Percentiles rank a stretch among this genome's conserved stretches.
phyloP scores from a whole-genome alignment of 2,113 vertebrate species.

The Eclectus roratus region DNA sequence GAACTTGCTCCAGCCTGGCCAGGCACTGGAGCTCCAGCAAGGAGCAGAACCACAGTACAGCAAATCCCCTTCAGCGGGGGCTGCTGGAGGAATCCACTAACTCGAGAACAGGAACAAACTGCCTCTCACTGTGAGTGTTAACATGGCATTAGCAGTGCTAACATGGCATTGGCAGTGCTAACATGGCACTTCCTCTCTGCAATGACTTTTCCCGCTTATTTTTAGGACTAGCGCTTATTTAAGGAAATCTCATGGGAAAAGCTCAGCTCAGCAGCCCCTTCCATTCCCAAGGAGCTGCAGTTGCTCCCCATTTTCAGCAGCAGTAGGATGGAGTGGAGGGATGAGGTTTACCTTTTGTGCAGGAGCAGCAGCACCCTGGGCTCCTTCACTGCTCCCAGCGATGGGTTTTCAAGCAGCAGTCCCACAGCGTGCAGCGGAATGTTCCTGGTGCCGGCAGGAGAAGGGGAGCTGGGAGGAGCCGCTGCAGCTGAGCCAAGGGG shows the following conservation, averaged over 20 bases:
- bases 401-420: background rate
- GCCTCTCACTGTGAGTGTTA: background rate
- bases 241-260: background rate
- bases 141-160: too few relatives aligned
- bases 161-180: background rate
- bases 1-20: background rate
- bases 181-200: background rate
- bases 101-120: background rate
- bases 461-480: background rate
- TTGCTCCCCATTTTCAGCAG: background rate
- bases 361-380: background rate
- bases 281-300: background rate
- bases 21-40: fast-evolving
- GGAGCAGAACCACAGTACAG: background rate
- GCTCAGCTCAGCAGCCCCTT: background rate
- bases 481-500: background rate
- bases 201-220: background rate
- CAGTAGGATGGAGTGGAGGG: background rate
- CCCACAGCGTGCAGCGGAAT: background rate
- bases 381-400: background rate
- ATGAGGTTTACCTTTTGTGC: background rate
- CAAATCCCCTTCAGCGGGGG: background rate
- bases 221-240: background rate
- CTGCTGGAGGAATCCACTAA: fast-evolving
- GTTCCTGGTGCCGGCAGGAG: background rate